Evolutionary conservation across 1,140 invertebrate genomes (phyloP), one percentile per base, ranked within the genome.

Genomic region (Nymphalis io): DNA sequence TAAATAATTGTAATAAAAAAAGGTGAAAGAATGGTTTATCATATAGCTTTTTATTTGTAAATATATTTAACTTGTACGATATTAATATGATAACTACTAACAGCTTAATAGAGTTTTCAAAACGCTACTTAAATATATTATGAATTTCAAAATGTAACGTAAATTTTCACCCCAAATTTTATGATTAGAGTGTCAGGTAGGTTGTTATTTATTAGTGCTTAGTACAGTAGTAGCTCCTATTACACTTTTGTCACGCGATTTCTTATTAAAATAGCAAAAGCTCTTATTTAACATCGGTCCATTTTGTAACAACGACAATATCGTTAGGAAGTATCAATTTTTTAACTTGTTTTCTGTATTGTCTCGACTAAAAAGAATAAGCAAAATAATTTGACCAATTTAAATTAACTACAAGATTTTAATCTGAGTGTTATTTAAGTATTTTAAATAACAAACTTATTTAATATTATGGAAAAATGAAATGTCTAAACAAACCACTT

Each of bases 191-290:
- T 62, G 38, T 63, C 57, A 73, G 46, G 20, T 59, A 60, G 13
- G 44, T 60, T n/a, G 51, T 68, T 39, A 73, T 68, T 73, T 68
- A 73, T 73, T 38, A 46, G 13, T 58, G 59, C 27, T 69, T 21
- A 44, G 20, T 62, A 44, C 27, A 8, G 5, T 33, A 33, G 27
- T 53, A 42, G 39, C 42, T 42, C 51, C 18, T 55, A 63, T 60
- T 60, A 60, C 61, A 68, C 57, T 73, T 64, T 68, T 55, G 66
- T 68, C 66, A 73, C 66, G 71, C 61, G 57, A 68, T 73, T 42
- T 53, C 55, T 60, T 38, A 12, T 40, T 64, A 42, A 46, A 69
- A 62, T 60, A 67, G 57, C 42, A 44, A n/a, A 15, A 20, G 21
- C 21, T 55, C 13, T 55, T 55, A 10, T 51, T 51, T 51, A 20